Conservation (phyloP, 1,140 invertebrate species). For the Reticulitermes speratus region DNA sequence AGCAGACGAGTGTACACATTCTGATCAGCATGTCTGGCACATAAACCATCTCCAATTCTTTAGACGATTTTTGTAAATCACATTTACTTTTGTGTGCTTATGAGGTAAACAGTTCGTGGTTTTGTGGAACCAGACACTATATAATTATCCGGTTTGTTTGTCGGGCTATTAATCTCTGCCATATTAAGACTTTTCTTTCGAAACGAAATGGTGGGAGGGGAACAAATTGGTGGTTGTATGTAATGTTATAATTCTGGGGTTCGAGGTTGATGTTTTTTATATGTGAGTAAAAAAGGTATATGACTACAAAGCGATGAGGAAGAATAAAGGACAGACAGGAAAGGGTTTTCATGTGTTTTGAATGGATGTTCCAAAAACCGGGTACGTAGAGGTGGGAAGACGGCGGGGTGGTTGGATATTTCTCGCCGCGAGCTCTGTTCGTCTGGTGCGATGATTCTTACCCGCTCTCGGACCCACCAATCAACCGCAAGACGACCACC, state of each 20-base stretch:
- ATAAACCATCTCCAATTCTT: no score
- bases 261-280: background rate
- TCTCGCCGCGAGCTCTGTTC: background rate
- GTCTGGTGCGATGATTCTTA: background rate
- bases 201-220: background rate
- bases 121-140: background rate
- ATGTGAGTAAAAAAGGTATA: background rate
- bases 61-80: no score
- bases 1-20: no score
- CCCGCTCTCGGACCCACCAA: background rate
- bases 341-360: constrained; percentile 3
- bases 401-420: background rate
- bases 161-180: constrained; percentile 4
- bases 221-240: constrained; percentile 2
- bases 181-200: constrained; percentile 13
- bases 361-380: background rate
- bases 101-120: no score
- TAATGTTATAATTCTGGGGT: constrained; percentile 19
- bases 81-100: no score
- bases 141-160: background rate
- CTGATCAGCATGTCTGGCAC: no score
- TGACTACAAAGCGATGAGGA: background rate
- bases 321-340: background rate
- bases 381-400: background rate
- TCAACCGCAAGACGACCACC: no score